Evolutionary conservation across 2,888 invertebrate species (phyloP).

Genomic region (Tipula lateralis): DNA sequence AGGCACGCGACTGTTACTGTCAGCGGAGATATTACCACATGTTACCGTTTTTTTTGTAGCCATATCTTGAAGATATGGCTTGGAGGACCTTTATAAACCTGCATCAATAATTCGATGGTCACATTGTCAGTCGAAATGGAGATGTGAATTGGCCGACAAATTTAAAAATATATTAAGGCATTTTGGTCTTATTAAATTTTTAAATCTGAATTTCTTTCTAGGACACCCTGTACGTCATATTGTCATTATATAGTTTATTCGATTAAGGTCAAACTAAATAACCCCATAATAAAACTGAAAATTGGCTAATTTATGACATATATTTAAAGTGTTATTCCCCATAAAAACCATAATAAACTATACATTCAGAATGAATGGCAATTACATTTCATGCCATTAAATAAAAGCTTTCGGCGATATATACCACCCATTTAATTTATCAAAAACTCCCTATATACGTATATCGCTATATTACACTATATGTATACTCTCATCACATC

Average conservation of each 20-base stretch:
- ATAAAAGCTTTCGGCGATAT: background rate
- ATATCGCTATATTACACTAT: background rate
- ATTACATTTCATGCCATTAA: slow-evolving; percentile 1
- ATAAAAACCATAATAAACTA: background rate
- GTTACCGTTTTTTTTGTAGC: too few relatives aligned
- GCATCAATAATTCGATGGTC: too few relatives aligned
- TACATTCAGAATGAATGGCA: background rate
- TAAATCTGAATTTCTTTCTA: too few relatives aligned
- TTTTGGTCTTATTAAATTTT: too few relatives aligned
- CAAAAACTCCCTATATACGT: background rate
- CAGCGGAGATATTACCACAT: too few relatives aligned
- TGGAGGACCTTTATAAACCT: too few relatives aligned
- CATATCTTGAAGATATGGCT: too few relatives aligned
- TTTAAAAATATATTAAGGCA: too few relatives aligned
- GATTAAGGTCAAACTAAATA: background rate
- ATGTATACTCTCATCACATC: background rate
- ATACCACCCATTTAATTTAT: slow-evolving; percentile 15
- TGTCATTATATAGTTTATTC: background rate
- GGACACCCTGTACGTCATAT: background rate
- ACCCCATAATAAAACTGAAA: background rate
- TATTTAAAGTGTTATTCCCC: background rate
- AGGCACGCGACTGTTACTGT: too few relatives aligned
- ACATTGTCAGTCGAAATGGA: too few relatives aligned
- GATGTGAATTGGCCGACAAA: too few relatives aligned
- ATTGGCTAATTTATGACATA: background rate